Conservation (phyloP, 2,888 invertebrate species). For the Diploptera punctata region DNA sequence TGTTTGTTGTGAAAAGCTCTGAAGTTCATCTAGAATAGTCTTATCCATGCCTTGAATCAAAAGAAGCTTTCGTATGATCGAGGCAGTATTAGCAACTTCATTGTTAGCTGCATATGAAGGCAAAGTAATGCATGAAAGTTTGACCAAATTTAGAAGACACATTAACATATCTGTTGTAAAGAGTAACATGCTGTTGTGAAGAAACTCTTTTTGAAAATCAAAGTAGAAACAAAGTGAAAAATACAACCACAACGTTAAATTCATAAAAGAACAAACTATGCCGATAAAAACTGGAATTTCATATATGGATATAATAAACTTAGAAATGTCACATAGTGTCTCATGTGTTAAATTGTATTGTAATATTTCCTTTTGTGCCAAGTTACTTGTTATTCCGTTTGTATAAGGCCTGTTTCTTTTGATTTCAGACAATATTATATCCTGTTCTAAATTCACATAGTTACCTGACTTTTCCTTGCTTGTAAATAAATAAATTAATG, state of each 20-base stretch:
- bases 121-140: background rate
- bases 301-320: background rate
- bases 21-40: background rate
- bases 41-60: background rate
- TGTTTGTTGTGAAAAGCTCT: background rate
- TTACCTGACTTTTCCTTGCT: too few relatives aligned
- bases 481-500: too few relatives aligned
- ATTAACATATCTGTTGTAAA: too few relatives aligned
- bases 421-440: too few relatives aligned
- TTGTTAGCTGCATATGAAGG: background rate
- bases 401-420: too few relatives aligned
- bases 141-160: background rate
- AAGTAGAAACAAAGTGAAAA: background rate
- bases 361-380: background rate
- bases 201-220: too few relatives aligned
- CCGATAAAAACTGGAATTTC: background rate
- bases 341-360: background rate
- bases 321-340: background rate
- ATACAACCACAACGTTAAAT: too few relatives aligned
- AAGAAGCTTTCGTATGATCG: background rate
- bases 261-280: too few relatives aligned
- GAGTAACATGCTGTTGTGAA: too few relatives aligned
- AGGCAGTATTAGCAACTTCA: background rate
- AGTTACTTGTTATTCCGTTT: too few relatives aligned
- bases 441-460: too few relatives aligned